A percentile compares a stretch with the other conserved stretches of the same genome.
Evolutionary conservation across 2,888 invertebrate species (phyloP).

Genomic region (Trissonchulus sp.): DNA sequence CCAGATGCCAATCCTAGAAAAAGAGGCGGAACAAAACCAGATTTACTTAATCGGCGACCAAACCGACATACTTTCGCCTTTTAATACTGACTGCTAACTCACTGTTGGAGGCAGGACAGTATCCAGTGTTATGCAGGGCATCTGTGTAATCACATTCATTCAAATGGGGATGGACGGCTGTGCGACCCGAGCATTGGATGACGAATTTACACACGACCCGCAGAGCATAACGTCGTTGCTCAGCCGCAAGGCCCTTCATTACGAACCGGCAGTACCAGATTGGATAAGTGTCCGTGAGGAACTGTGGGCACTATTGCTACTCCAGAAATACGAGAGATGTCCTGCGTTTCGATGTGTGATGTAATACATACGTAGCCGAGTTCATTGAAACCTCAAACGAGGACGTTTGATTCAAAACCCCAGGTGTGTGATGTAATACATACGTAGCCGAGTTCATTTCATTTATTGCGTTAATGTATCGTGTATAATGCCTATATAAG

Average conservation of each 20-base stretch:
- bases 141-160: background rate
- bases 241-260: background rate
- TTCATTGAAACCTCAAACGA: too few species aligned
- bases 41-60: too few species aligned
- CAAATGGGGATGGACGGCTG: background rate
- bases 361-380: background rate
- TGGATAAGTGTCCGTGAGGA: background rate
- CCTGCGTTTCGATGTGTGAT: slow-evolving; percentile 1
- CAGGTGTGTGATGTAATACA: too few species aligned
- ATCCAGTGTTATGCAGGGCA: background rate
- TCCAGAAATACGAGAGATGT: background rate
- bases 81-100: background rate
- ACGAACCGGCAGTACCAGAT: background rate
- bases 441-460: too few species aligned
- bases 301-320: background rate
- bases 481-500: too few species aligned
- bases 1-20: too few species aligned
- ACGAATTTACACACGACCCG: background rate
- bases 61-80: background rate
- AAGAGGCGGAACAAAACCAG: too few species aligned
- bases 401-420: too few species aligned
- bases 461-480: too few species aligned
- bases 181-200: background rate
- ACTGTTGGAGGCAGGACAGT: background rate
- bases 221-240: background rate